Conservation (phyloP, 1,140 invertebrate genomes). For the Aphidius gifuensis region DNA sequence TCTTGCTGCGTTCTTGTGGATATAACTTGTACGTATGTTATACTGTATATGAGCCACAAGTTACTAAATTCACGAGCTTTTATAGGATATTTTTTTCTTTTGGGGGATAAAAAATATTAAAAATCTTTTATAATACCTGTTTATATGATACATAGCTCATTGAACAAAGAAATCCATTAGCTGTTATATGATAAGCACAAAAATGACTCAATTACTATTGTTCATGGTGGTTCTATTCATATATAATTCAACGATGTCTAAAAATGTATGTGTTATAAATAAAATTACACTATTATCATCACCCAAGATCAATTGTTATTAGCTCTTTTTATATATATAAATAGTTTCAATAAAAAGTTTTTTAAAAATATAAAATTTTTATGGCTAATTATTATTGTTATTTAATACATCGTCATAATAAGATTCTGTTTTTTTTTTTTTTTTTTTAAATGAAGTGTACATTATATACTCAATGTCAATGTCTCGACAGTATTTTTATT, state of each 20-base stretch:
- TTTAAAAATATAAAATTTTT: too few relatives aligned
- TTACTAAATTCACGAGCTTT: slow-evolving; percentile 2
- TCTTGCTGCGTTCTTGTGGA: not conserved
- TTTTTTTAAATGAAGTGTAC: too few relatives aligned
- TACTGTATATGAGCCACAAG: not conserved
- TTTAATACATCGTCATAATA: too few relatives aligned
- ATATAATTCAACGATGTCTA: not conserved
- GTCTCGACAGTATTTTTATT: too few relatives aligned
- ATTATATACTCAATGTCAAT: too few relatives aligned
- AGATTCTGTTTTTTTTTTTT: too few relatives aligned
- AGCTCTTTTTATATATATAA: too few relatives aligned
- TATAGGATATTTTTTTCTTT: slow-evolving; percentile 20
- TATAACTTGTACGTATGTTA: not conserved
- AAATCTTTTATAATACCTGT: not conserved
- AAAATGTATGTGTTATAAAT: too few relatives aligned
- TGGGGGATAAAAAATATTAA: slow-evolving; percentile 1
- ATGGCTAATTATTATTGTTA: too few relatives aligned
- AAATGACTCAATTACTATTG: slow-evolving; percentile 9
- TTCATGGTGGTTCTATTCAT: not conserved
- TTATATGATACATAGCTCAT: slow-evolving; percentile 9
- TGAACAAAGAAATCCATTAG: slow-evolving; percentile 35
- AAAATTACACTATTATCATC: too few relatives aligned
- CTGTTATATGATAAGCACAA: slow-evolving; percentile 31
- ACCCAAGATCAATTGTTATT: too few relatives aligned
- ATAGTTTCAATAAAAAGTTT: too few relatives aligned